A percentile compares a stretch with the other conserved stretches of the same genome.
Conservation (phyloP, 1,140 invertebrate genomes). For the Steinernema feltiae region DNA sequence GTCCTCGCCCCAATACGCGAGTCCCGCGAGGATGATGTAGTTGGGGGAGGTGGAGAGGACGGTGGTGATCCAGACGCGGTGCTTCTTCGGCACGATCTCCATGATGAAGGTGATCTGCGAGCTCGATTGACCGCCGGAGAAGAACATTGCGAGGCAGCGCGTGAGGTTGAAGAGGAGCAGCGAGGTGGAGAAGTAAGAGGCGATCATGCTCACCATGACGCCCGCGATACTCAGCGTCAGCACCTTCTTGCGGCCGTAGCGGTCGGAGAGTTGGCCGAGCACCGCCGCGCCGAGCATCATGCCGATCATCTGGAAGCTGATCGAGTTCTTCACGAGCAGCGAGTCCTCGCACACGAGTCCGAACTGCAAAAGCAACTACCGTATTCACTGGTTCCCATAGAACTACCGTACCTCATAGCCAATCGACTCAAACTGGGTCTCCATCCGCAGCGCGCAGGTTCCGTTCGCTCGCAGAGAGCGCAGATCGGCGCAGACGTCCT, state of each 20-base stretch:
- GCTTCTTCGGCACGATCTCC: conserved; percentile 38
- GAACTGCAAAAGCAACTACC: conserved; percentile 23
- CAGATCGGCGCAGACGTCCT: not conserved
- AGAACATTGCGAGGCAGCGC: conserved; percentile 30
- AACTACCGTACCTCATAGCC: not conserved
- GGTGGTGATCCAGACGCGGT: conserved; percentile 39
- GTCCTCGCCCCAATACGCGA: not conserved
- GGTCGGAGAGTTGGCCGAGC: conserved; percentile 34
- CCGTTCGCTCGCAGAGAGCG: not conserved
- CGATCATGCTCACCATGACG: not conserved
- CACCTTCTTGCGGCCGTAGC: conserved; percentile 34
- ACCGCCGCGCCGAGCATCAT: conserved; percentile 33
- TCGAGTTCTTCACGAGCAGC: conserved; percentile 31
- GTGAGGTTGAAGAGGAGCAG: conserved; percentile 20
- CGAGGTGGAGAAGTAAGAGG: not conserved
- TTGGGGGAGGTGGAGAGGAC: conserved; percentile 3
- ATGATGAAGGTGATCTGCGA: conserved; percentile 32
- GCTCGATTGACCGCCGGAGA: conserved; percentile 32
- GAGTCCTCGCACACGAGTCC: conserved; percentile 27
- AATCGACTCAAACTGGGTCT: not conserved
- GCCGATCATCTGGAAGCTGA: conserved; percentile 39
- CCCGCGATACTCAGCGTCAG: not conserved
- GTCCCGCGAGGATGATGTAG: not conserved
- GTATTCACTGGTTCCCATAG: not conserved
- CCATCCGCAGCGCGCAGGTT: not conserved